Percentiles rank a stretch among this genome's conserved stretches.
Evolutionary conservation across 2,797 vertebrate species (phyloP).

Genomic region (Liasis olivaceus): DNA sequence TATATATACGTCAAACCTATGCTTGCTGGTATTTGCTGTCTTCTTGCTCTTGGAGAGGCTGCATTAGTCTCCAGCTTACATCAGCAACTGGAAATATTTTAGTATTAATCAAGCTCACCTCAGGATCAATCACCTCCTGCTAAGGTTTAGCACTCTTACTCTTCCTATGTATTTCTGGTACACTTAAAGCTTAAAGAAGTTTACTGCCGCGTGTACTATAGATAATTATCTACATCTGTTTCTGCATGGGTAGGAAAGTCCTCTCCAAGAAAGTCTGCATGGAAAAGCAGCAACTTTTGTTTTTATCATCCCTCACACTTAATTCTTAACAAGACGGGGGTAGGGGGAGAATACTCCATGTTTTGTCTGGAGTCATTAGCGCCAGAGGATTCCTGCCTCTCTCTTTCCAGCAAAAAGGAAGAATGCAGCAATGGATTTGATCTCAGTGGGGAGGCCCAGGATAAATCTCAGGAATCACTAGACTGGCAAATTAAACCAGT

Average conservation of each 20-base stretch:
- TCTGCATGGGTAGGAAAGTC: neutral
- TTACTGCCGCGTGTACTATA: neutral
- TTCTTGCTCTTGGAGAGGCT: neutral
- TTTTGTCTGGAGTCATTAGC: neutral
- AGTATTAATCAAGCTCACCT: neutral
- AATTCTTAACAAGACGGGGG: neutral
- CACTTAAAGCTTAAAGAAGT: neutral
- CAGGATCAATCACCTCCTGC: neutral
- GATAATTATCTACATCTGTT: neutral
- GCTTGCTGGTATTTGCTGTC: neutral
- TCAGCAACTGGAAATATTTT: neutral
- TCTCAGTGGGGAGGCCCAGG: neutral
- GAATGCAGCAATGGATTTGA: slow-evolving; percentile 31
- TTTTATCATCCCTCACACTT: neutral
- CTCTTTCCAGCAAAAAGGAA: neutral
- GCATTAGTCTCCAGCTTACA: neutral
- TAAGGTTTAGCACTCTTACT: neutral
- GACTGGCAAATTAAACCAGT: neutral
- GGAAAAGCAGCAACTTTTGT: neutral
- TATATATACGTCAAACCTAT: neutral
- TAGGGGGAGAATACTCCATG: neutral
- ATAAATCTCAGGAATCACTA: slow-evolving; percentile 1
- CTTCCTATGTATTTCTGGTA: neutral
- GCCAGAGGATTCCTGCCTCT: neutral
- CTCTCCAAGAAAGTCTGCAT: neutral